These are phyloP conservation scores for Fulmarus glacialis DNA, from an alignment of 2,113 vertebrate genomes.

Conservation along the genomic window DNA sequence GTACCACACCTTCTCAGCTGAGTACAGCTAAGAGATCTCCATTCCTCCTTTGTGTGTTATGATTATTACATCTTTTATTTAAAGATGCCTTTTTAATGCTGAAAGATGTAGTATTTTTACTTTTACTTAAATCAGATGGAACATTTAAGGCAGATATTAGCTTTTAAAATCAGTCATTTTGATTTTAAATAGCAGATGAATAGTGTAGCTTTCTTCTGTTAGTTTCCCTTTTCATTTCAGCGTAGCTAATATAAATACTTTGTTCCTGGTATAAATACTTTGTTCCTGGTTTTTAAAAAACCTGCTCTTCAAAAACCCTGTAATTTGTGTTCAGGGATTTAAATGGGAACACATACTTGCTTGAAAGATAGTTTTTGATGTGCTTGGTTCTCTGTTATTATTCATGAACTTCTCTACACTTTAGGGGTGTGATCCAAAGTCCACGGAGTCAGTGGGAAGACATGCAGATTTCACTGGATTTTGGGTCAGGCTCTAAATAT, in stretches of 20 bases:
- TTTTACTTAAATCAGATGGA: neutral
- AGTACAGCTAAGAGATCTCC: neutral
- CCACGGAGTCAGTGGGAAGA: neutral
- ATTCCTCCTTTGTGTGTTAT: neutral
- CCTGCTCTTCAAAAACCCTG: constrained; percentile 39
- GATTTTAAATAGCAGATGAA: constrained; percentile 15
- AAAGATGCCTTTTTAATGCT: neutral
- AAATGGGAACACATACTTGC: constrained; percentile 32
- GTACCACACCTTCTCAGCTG: constrained; percentile 37
- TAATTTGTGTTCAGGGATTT: constrained; percentile 63
- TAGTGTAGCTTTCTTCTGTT: neutral
- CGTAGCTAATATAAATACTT: constrained; percentile 59
- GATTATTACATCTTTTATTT: neutral
- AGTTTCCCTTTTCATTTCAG: constrained; percentile 11
- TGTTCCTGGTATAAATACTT: constrained; percentile 54
- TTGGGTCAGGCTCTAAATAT: neutral
- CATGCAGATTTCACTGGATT: neutral
- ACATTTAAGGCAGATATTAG: neutral
- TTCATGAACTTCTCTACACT: neutral
- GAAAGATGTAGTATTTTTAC: neutral
- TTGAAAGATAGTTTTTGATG: constrained; percentile 48
- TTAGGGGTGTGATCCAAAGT: neutral
- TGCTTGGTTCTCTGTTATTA: constrained; percentile 18
- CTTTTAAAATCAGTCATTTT: constrained; percentile 21
- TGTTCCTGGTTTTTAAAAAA: constrained; percentile 54